Conservation (phyloP, 2,113 vertebrate species). For the Plectropomus leopardus region DNA sequence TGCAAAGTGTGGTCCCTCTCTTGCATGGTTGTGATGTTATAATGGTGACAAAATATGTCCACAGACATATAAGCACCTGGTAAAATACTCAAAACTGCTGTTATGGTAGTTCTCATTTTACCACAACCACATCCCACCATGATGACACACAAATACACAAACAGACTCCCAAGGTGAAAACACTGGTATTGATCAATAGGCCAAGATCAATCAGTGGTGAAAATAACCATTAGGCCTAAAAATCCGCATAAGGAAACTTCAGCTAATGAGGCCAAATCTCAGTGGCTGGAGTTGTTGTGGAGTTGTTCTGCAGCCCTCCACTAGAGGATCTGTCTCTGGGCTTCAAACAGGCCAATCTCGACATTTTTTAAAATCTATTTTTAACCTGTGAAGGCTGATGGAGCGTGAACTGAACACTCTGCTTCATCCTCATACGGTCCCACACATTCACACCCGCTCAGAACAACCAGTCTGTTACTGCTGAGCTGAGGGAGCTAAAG, state of each 20-base stretch:
- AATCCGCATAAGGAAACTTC: neutral
- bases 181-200: too few species aligned
- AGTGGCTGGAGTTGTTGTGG: too few species aligned
- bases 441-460: slow-evolving; percentile 60
- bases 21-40: too few species aligned
- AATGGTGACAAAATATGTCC: too few species aligned
- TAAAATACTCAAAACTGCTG: too few species aligned
- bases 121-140: too few species aligned
- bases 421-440: slow-evolving; percentile 47
- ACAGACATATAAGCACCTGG: too few species aligned
- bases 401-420: slow-evolving; percentile 61
- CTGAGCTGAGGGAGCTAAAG: slow-evolving; percentile 9
- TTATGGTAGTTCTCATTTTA: too few species aligned
- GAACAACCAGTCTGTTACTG: slow-evolving; percentile 40
- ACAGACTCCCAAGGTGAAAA: too few species aligned
- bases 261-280: neutral
- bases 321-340: slow-evolving; percentile 15
- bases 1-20: too few species aligned
- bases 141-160: too few species aligned
- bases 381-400: slow-evolving; percentile 43
- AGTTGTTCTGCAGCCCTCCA: slow-evolving; percentile 9
- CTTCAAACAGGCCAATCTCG: slow-evolving; percentile 44
- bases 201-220: neutral
- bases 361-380: slow-evolving; percentile 65
- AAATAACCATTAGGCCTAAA: neutral